Evolutionary conservation across 37 sponge, comb jelly and placozoan genomes (phyloP).

Genomic region (Hormiphora californensis): DNA sequence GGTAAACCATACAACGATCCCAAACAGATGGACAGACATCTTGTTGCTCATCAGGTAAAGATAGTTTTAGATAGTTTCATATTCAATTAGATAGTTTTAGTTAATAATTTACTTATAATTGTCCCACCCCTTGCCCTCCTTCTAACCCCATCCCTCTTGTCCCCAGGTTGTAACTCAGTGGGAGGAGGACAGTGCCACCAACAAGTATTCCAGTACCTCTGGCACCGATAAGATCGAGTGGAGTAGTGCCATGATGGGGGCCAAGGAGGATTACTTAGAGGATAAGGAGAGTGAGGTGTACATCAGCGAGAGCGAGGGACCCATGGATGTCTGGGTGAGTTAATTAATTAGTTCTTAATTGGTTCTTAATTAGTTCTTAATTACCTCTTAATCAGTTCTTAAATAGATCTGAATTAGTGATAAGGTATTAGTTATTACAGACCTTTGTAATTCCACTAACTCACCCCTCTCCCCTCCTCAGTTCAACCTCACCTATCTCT

Average conservation of each 20-base stretch:
- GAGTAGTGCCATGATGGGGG: neutral
- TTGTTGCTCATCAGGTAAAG: constrained; percentile 21
- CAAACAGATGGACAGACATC: neutral
- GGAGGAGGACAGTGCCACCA: neutral
- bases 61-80: neutral
- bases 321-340: neutral
- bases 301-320: neutral
- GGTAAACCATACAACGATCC: constrained; percentile 51
- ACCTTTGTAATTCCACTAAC: too few species aligned
- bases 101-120: too few species aligned
- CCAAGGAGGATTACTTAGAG: neutral
- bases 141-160: neutral
- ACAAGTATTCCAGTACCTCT: neutral
- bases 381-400: neutral
- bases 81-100: too few species aligned
- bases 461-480: neutral
- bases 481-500: neutral
- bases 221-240: neutral
- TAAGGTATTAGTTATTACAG: neutral
- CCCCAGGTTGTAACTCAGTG: neutral
- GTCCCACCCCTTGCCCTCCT: neutral
- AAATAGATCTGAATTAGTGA: neutral
- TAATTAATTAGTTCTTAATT: neutral
- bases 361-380: neutral
- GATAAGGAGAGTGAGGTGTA: neutral